Conservation (phyloP, 2,113 vertebrate species). For the Coregonus clupeaformis region DNA sequence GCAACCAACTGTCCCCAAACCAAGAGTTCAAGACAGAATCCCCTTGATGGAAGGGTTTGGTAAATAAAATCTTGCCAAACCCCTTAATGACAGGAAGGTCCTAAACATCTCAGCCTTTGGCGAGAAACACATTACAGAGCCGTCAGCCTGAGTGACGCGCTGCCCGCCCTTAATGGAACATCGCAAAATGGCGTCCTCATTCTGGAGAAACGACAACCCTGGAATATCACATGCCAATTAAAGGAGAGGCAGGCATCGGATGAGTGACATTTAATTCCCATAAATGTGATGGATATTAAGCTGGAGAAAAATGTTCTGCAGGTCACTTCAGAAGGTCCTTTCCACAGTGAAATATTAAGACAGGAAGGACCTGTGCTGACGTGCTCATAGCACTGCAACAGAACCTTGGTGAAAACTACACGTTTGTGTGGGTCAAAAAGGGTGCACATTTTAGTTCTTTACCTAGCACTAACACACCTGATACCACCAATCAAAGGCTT, state of each 20-base stretch:
- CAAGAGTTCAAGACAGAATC: slow-evolving; percentile 46
- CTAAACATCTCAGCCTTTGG: slow-evolving; percentile 42
- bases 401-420: neutral
- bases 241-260: slow-evolving; percentile 56
- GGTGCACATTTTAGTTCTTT: too few relatives aligned
- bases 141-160: slow-evolving; percentile 65
- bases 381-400: neutral
- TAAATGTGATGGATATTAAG: slow-evolving; percentile 43
- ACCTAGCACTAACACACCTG: too few relatives aligned
- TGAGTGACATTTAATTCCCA: slow-evolving; percentile 70
- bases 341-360: slow-evolving; percentile 2
- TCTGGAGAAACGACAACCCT: slow-evolving; percentile 66
- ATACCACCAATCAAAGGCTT: too few relatives aligned
- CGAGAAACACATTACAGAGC: slow-evolving; percentile 66
- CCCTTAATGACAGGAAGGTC: slow-evolving; percentile 57
- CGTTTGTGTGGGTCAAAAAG: too few relatives aligned
- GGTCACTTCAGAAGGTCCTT: slow-evolving; percentile 50
- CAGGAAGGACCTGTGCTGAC: neutral
- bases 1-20: slow-evolving; percentile 34
- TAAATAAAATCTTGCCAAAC: slow-evolving; percentile 55
- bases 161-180: slow-evolving; percentile 40
- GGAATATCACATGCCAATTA: slow-evolving; percentile 75
- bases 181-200: slow-evolving; percentile 61
- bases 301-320: neutral
- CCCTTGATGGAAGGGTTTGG: slow-evolving; percentile 51